Conservation (phyloP, 2,888 invertebrate genomes). For the Limnephilus marmoratus region DNA sequence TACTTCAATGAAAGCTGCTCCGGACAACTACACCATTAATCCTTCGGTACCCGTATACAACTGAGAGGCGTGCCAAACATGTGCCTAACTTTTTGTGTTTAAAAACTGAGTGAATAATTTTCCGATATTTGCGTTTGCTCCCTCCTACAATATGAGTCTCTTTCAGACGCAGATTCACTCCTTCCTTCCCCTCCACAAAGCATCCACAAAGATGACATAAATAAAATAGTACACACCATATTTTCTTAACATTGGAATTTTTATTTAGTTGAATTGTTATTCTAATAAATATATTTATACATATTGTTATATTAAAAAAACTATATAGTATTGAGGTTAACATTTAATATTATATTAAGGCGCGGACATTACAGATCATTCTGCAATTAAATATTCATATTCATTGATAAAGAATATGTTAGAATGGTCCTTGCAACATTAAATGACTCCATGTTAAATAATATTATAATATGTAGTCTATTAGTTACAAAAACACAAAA, state of each 20-base stretch:
- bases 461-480: background rate
- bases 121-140: background rate
- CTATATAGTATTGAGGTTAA: slow-evolving; percentile 31
- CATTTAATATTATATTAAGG: slow-evolving; percentile 38
- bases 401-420: background rate
- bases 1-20: background rate
- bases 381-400: slow-evolving; percentile 6
- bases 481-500: background rate
- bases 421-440: background rate
- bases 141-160: background rate
- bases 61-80: background rate
- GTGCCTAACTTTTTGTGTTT: background rate
- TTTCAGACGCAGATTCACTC: background rate
- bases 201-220: background rate
- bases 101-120: background rate
- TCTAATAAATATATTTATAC: background rate
- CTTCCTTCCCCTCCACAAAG: background rate
- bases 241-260: slow-evolving; percentile 21
- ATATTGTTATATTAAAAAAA: slow-evolving; percentile 30
- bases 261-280: slow-evolving; percentile 4
- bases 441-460: too few species aligned
- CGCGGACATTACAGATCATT: slow-evolving; percentile 6
- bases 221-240: background rate
- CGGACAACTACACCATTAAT: background rate
- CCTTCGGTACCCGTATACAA: background rate